These are phyloP conservation scores for Porites rus DNA, from an alignment of 92 coral and sea anemone genomes.

Conservation along the genomic window DNA sequence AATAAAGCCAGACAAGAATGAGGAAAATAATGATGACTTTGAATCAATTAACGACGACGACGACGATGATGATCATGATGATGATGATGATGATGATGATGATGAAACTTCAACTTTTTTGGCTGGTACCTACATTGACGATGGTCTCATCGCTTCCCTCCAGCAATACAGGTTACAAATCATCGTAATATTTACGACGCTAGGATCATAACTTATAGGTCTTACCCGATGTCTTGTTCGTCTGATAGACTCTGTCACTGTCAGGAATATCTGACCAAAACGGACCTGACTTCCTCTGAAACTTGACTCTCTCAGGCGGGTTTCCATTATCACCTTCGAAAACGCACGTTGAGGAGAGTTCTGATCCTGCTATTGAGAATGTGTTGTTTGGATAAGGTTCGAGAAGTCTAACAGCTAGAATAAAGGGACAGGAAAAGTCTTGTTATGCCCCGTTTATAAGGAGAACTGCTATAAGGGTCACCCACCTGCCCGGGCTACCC, in stretches of 20 bases:
- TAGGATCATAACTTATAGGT: not conserved
- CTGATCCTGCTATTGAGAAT: constrained; percentile 49
- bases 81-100: not conserved
- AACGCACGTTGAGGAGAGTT: constrained; percentile 43
- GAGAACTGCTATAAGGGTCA: not conserved
- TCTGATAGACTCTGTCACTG: constrained; percentile 41
- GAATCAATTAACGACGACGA: not conserved
- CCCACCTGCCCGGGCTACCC: too few relatives aligned
- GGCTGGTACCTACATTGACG: too few relatives aligned
- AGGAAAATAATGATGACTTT: not conserved
- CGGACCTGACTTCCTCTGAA: not conserved
- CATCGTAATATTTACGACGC: too few relatives aligned
- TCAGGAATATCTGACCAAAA: constrained; percentile 16
- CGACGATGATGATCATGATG: not conserved
- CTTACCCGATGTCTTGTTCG: constrained; percentile 50
- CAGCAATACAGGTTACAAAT: too few relatives aligned
- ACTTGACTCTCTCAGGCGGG: constrained; percentile 47
- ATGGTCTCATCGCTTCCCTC: too few relatives aligned
- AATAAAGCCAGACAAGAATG: not conserved
- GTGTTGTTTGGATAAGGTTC: constrained; percentile 58
- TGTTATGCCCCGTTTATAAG: not conserved
- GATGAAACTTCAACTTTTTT: not conserved
- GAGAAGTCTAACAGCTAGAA: constrained; percentile 38
- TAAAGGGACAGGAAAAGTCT: not conserved
- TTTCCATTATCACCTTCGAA: constrained; percentile 15